A percentile compares a stretch with the other conserved stretches of the same genome.
Conservation (phyloP, 92 coral and sea anemone genomes). For the Siderastrea radians region DNA sequence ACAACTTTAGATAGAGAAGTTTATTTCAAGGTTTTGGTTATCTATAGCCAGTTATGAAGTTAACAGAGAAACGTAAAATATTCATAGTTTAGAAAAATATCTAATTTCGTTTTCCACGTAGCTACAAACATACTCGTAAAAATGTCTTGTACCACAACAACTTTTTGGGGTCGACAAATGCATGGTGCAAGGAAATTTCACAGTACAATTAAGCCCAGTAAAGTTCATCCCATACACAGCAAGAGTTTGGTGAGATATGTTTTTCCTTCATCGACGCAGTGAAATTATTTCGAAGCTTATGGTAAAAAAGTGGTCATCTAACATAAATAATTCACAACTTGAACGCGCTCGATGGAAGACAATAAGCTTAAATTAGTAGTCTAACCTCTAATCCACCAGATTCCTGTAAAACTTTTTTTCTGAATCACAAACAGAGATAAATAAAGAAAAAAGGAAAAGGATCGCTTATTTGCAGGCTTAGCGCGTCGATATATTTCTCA, state of each 20-base stretch:
- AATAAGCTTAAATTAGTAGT: background rate
- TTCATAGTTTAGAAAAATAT: constrained; percentile 20
- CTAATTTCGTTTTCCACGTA: constrained; percentile 1
- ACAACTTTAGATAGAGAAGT: background rate
- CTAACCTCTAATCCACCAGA: background rate
- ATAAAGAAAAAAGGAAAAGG: background rate
- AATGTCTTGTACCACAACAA: background rate
- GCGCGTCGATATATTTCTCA: background rate
- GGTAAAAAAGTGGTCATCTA: constrained; percentile 29
- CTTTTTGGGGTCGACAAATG: background rate
- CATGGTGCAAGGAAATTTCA: no score
- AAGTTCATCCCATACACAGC: background rate
- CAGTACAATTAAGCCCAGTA: background rate
- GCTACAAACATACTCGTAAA: background rate
- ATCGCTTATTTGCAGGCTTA: no score
- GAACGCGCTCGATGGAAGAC: constrained; percentile 27
- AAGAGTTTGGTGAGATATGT: background rate
- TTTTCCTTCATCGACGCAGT: background rate
- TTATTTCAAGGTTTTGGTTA: background rate
- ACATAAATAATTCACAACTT: constrained; percentile 36
- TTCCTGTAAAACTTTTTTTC: background rate
- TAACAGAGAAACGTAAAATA: constrained; percentile 25
- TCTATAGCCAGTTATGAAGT: constrained; percentile 16
- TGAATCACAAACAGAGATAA: background rate
- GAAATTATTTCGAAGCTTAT: background rate